Evolutionary conservation across 2,113 vertebrate genomes (phyloP).

Genomic region (Dipodomys stephensi): DNA sequence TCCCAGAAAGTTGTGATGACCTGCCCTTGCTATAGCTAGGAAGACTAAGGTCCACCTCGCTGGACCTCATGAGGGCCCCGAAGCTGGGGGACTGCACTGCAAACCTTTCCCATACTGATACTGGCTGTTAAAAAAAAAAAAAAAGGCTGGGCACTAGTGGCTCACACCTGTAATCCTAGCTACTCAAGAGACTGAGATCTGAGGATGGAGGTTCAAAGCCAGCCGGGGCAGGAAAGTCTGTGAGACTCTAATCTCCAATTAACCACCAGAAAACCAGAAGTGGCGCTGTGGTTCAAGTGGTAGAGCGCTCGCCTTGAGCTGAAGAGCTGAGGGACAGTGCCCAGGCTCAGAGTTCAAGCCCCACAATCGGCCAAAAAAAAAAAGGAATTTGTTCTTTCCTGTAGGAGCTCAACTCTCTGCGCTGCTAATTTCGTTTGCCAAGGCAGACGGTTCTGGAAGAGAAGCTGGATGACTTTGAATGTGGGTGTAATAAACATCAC

Average conservation of each 20-base stretch:
- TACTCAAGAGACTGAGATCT: too few relatives aligned
- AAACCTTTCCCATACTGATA: slow-evolving; percentile 21
- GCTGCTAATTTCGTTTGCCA: slow-evolving; percentile 62
- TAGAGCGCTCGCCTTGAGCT: too few relatives aligned
- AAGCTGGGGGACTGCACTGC: not conserved
- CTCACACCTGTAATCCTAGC: too few relatives aligned
- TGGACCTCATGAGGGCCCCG: not conserved
- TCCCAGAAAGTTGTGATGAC: not conserved
- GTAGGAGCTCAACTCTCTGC: not conserved
- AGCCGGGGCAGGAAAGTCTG: too few relatives aligned
- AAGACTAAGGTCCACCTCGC: not conserved
- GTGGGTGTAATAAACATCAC: slow-evolving; percentile 61
- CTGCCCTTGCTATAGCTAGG: not conserved
- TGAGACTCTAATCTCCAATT: too few relatives aligned
- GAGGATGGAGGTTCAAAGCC: too few relatives aligned
- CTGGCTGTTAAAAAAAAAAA: not conserved
- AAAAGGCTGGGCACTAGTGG: too few relatives aligned
- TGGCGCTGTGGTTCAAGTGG: too few relatives aligned
- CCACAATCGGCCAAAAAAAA: too few relatives aligned
- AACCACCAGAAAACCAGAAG: too few relatives aligned
- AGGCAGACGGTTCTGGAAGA: slow-evolving; percentile 59
- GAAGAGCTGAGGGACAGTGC: too few relatives aligned
- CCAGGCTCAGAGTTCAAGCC: too few relatives aligned
- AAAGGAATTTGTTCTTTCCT: slow-evolving; percentile 49
- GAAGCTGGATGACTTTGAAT: slow-evolving; percentile 47